Evolutionary conservation across 2,113 vertebrate species (phyloP), one percentile per base, ranked within the genome.

Genomic region (Leptobrachium leishanense): DNA sequence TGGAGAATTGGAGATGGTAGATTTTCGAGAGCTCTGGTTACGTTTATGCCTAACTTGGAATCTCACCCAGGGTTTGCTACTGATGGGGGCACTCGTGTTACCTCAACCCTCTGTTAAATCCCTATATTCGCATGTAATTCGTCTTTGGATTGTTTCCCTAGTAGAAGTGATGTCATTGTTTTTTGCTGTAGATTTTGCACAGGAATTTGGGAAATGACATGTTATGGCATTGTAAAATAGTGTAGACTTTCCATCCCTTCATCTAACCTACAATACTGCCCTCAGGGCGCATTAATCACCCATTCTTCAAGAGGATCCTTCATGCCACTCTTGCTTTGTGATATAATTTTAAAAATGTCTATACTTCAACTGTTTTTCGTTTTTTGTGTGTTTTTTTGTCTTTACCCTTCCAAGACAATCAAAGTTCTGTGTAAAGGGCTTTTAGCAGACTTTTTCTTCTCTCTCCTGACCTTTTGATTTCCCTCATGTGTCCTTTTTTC

Each of bases 351-450:
- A 72, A 15, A 50, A 50, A 31, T 53, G 69, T 53, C 53, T 43
- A 2, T 69, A 31, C 13, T 72, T 72, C 43, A 13, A 50, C 6
- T 31, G 43, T 44, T 50, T 44, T 20, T 31, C 8, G 15, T 68
- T 41, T 7, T 8, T 40, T n/a, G 75, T 44, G 55, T 59, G 55
- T 59, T 4, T 59, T 59, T 59, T 59, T 12, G 6, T 11, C 55
- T 59, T 65, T 20, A 8, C 55, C 55, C 40, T 64, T 31, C 13
- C 69, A 59, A 79, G 78, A 81, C 78, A 81, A 81, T 81, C 78
- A 81, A 59, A 81, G 78, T 74, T 81, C 72, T 81, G 71, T 81
- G 44, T 73, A 72, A 79, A 81, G 78, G 78, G 78, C 78, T 81
- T 81, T 68, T 74, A 68, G 50, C 54, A 68, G 54, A 68, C 57